Conservation (phyloP, 1,140 invertebrate genomes). For the Plodia interpunctella region DNA sequence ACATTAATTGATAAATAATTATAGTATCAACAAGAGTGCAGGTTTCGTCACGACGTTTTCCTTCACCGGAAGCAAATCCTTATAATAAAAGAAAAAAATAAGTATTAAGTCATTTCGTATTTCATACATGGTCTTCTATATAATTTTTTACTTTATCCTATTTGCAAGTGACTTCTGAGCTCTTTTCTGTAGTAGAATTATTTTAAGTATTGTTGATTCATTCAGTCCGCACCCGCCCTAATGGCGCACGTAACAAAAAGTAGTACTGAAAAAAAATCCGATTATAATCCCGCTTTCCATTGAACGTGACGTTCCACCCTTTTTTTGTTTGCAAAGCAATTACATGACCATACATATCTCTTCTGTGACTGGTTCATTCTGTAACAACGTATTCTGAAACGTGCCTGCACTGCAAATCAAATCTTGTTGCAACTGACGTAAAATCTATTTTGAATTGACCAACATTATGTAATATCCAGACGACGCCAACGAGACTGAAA, state of each 20-base stretch:
- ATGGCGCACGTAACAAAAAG: conserved; percentile 18
- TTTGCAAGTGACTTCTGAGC: no score
- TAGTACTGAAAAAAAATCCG: conserved; percentile 18
- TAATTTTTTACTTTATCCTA: no score
- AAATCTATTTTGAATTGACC: conserved; percentile 17
- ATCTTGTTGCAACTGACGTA: conserved; percentile 10
- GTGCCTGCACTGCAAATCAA: not conserved
- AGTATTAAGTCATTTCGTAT: no score
- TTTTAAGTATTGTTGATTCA: conserved; percentile 6
- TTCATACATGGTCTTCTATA: no score
- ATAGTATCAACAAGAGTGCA: no score
- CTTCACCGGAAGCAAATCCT: no score
- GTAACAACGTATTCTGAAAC: conserved; percentile 12
- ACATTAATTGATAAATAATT: no score
- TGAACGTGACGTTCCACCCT: conserved; percentile 20
- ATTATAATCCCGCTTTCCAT: conserved; percentile 24
- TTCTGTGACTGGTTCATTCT: not conserved
- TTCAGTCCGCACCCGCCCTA: not conserved
- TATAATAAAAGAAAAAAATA: no score
- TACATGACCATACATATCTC: conserved; percentile 22
- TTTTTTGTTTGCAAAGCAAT: conserved; percentile 46
- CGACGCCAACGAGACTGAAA: not conserved
- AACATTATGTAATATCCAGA: conserved; percentile 8
- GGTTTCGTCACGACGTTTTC: no score
- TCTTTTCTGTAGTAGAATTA: not conserved